Evolutionary conservation across 1,140 invertebrate species (phyloP).

Genomic region (Catajapyx aquilonaris): DNA sequence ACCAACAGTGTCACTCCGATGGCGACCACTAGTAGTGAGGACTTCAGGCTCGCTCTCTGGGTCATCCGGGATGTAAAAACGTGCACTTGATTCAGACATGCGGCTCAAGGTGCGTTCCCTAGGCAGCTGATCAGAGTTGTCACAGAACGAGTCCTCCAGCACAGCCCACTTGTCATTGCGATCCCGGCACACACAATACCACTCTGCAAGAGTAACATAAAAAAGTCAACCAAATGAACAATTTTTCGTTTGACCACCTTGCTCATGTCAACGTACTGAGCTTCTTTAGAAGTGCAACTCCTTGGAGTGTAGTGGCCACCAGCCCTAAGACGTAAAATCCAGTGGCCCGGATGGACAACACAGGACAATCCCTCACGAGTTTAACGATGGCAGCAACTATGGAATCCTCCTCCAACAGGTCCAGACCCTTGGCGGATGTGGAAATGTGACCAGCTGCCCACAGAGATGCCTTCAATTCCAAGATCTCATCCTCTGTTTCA

Average conservation of each 20-base stretch:
- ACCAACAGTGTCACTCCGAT: too few relatives aligned
- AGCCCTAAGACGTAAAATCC: conserved; percentile 71
- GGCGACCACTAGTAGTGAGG: too few relatives aligned
- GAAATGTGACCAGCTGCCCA: conserved; percentile 76
- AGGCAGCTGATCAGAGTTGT: too few relatives aligned
- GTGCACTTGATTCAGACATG: too few relatives aligned
- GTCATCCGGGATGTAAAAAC: conserved; percentile 11
- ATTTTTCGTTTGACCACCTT: too few relatives aligned
- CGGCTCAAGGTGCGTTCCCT: too few relatives aligned
- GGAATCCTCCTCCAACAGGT: conserved; percentile 37
- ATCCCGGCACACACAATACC: conserved; percentile 61
- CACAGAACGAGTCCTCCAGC: conserved; percentile 43
- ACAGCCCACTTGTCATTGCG: conserved; percentile 67
- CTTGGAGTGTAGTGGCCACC: conserved; percentile 55
- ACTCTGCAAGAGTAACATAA: conserved; percentile 38
- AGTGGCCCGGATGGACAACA: conserved; percentile 71
- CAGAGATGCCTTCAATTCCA: conserved; percentile 64
- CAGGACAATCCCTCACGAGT: conserved; percentile 50
- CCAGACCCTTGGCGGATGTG: conserved; percentile 45
- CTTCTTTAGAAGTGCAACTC: conserved; percentile 48
- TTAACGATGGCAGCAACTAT: conserved; percentile 36
- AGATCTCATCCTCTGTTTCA: conserved; percentile 35
- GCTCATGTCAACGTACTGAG: conserved; percentile 26
- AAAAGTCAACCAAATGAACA: conserved; percentile 6
- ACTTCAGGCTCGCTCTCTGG: conserved; percentile 10